Base-by-base conservation (phyloP, 2,113 vertebrate species). In the Pyrgilauda ruficollis region DNA sequence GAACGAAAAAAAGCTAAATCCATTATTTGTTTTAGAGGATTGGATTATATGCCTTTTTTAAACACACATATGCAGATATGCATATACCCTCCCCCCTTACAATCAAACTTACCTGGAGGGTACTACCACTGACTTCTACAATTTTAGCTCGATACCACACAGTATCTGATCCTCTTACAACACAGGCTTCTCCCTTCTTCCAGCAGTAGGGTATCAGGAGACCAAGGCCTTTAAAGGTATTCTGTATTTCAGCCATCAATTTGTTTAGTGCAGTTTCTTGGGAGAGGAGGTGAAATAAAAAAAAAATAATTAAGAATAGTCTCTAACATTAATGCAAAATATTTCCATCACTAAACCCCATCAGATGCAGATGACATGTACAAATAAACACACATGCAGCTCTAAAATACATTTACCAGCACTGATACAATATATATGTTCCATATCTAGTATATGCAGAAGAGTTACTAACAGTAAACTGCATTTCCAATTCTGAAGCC, bases 101-200 rank as follows among this genome's bases (percentile, higher is more conserved):
- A 47, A 22, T 28, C 33, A 61, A 59, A 69, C 96, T 89, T 84
- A 99, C 99, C 98, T 96, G 98, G 24, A 99, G 91, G 15, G 97
- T 94, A 76, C 97, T 97, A 28, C 97, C 96, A 9, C 97, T 96
- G 35, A 98, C 93, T 87, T 98, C 98, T 80, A 98, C 77, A 82
- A 99, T 96, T 95, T 98, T 97, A 53, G 98, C 99, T 75, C 99
- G 96, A 91, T 99, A 98, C 99, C 98, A 99, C 89, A 98, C 21
- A 79, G 98, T 98, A 93, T 99, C 99, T 4, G 98, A 97, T 55
- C 99, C 99, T 94, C 98, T 98, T 70, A 99, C 97, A 58, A 98
- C 98, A 95, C 99, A 99, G 50, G 99, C 98, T 83, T 98, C 97
- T 76, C 98, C 98, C 4, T 95, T 98, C 59, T 98, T 98, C 99